Conservation (phyloP, 2,888 invertebrate genomes). For the Synanthedon vespiformis region DNA sequence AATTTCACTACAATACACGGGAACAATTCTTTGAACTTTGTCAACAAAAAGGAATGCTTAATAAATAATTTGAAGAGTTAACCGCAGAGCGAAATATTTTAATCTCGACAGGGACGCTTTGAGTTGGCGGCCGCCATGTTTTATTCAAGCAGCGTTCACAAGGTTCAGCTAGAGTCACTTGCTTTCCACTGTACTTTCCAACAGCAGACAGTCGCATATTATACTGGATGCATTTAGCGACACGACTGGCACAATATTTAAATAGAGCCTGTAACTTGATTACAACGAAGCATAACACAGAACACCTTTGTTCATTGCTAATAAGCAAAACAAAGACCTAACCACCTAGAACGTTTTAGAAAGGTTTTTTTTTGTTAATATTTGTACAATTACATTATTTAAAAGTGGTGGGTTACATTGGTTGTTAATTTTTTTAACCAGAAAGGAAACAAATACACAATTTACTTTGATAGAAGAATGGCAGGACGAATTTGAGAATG, state of each 20-base stretch:
- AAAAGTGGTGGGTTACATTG: no score
- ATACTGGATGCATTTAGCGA: neutral
- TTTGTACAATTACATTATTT: neutral
- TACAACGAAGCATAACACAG: conserved; percentile 2
- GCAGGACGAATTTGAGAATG: no score
- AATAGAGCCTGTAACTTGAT: neutral
- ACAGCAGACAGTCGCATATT: neutral
- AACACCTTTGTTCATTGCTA: conserved; percentile 11
- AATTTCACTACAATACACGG: conserved; percentile 8
- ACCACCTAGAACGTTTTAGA: conserved; percentile 4
- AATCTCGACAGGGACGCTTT: conserved; percentile 48
- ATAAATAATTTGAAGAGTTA: conserved; percentile 58
- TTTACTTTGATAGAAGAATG: no score
- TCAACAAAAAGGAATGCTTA: conserved; percentile 29
- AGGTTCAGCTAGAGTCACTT: conserved; percentile 18
- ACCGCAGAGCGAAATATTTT: conserved; percentile 56
- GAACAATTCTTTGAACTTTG: conserved; percentile 23
- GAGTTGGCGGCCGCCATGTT: conserved; percentile 43
- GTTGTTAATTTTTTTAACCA: no score
- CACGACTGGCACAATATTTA: neutral
- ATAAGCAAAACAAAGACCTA: conserved; percentile 12
- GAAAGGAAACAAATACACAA: no score
- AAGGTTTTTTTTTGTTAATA: conserved; percentile 7
- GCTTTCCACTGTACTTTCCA: conserved; percentile 2
- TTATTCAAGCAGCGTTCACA: conserved; percentile 42